Evolutionary conservation across 2,113 vertebrate genomes (phyloP).

Genomic region (Pristiophorus japonicus): DNA sequence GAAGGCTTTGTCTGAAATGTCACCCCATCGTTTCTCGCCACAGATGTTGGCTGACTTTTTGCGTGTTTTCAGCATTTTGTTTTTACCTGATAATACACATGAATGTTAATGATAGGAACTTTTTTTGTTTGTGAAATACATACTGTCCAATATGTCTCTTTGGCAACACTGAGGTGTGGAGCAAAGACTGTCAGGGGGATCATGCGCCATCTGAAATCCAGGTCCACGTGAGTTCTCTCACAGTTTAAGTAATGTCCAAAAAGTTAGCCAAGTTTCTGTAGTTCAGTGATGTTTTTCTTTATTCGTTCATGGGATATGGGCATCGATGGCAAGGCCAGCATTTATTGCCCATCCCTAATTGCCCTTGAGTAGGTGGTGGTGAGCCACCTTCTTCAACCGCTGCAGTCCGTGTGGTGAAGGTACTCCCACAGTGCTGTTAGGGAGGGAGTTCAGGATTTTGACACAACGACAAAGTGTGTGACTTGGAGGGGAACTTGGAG

Average conservation of each 20-base stretch:
- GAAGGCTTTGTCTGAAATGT: too few species aligned
- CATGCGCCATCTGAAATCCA: background rate
- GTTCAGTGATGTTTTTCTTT: background rate
- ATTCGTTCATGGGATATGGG: too few species aligned
- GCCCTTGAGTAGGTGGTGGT: too few species aligned
- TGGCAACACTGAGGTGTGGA: background rate
- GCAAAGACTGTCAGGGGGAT: background rate
- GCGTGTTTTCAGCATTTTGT: background rate
- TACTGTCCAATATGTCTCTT: background rate
- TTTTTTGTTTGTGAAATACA: background rate
- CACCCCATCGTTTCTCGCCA: background rate
- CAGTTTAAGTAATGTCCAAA: background rate
- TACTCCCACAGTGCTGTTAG: too few species aligned
- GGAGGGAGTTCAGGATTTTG: too few species aligned
- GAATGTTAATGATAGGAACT: background rate
- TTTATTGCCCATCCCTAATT: too few species aligned
- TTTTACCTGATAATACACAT: background rate
- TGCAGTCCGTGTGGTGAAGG: too few species aligned
- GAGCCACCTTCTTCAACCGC: too few species aligned
- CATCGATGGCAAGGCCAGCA: too few species aligned
- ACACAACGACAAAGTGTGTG: too few species aligned
- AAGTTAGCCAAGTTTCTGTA: background rate
- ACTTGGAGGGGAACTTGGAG: too few species aligned
- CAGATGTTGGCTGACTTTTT: background rate
- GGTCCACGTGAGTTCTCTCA: background rate